Conservation (phyloP, 2,888 invertebrate genomes). For the Dioctria linearis region DNA sequence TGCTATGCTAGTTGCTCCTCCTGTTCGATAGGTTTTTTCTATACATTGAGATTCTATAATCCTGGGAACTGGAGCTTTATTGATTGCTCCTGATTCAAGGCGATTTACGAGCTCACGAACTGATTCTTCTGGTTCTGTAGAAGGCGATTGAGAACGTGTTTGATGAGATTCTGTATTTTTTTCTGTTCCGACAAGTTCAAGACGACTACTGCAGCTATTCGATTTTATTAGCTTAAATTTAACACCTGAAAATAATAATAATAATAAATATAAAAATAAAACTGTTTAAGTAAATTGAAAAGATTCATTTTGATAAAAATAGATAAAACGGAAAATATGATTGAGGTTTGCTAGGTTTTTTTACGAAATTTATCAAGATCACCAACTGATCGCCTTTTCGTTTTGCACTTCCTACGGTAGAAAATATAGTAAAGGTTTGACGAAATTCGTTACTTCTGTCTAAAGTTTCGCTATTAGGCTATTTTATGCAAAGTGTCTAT, state of each 20-base stretch:
- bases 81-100: slow-evolving; percentile 65
- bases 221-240: slow-evolving; percentile 89
- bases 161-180: slow-evolving; percentile 63
- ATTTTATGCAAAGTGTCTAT: too few species aligned
- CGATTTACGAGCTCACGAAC: slow-evolving; percentile 70
- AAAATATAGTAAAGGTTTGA: too few species aligned
- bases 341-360: too few species aligned
- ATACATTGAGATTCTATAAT: slow-evolving; percentile 64
- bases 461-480: too few species aligned
- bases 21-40: slow-evolving; percentile 59
- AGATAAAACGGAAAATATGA: too few species aligned
- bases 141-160: not conserved
- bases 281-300: too few species aligned
- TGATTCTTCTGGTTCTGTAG: slow-evolving; percentile 61
- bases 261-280: too few species aligned
- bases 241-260: slow-evolving; percentile 74
- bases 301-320: too few species aligned
- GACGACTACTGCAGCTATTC: slow-evolving; percentile 87
- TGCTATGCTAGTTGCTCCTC: not conserved
- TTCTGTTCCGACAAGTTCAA: slow-evolving; percentile 84
- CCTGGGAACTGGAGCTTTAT: slow-evolving; percentile 61
- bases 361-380: too few species aligned
- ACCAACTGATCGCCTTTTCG: too few species aligned
- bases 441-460: too few species aligned
- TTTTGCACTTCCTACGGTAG: too few species aligned